A percentile compares a stretch with the other conserved stretches of the same genome.
phyloP scores from a whole-genome alignment of 2,113 vertebrate species.

The Neopipo cinnamomea region DNA sequence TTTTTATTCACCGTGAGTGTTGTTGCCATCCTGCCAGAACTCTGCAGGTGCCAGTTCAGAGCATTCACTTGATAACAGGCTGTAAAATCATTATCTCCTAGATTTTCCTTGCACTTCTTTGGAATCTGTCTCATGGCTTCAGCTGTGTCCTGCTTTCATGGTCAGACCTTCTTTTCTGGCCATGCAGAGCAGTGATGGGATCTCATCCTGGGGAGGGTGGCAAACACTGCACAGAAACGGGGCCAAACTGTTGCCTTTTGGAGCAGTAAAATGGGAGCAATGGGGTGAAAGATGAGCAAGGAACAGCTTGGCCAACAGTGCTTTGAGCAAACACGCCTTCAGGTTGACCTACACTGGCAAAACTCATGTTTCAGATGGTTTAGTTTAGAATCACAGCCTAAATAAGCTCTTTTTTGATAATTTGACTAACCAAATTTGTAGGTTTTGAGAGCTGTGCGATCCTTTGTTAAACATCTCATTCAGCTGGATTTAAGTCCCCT shows the following conservation, averaged over 20 bases:
- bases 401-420: neutral
- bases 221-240: neutral
- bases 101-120: neutral
- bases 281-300: neutral
- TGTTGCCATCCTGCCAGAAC: neutral
- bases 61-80: neutral
- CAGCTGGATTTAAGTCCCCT: neutral
- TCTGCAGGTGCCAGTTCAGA: neutral
- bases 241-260: neutral
- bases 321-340: neutral
- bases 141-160: neutral
- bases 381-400: neutral
- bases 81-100: neutral
- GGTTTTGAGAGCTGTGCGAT: neutral
- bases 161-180: neutral
- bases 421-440: neutral
- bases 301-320: neutral
- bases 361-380: neutral
- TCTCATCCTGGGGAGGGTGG: no score
- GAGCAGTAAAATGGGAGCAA: neutral
- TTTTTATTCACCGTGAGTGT: rapidly evolving
- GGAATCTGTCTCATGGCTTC: neutral
- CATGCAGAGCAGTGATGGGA: rapidly evolving
- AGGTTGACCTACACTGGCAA: neutral
- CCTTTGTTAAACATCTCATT: neutral